phyloP scores from a whole-genome alignment of 2,113 vertebrate genomes.

The Paradisaea rubra region DNA sequence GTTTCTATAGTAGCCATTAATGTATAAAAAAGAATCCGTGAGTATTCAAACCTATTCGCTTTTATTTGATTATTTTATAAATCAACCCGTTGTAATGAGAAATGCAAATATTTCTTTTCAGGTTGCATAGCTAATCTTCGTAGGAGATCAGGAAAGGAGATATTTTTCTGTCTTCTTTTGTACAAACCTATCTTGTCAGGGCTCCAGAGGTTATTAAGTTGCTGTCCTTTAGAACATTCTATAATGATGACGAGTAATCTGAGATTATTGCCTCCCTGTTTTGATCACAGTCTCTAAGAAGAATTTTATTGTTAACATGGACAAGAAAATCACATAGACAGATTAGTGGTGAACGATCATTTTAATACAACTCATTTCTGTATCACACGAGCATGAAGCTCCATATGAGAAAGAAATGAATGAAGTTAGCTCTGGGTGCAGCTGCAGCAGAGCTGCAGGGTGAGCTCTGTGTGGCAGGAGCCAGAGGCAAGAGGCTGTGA shows the following conservation, averaged over 20 bases:
- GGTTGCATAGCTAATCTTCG: neutral
- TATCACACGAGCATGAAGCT: neutral
- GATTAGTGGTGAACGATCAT: neutral
- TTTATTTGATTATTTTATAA: neutral
- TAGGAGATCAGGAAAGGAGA: neutral
- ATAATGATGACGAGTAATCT: neutral
- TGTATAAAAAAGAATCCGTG: neutral
- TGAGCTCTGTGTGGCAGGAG: neutral
- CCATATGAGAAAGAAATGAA: neutral
- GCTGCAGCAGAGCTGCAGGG: neutral
- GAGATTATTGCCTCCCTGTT: neutral
- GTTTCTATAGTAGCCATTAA: neutral
- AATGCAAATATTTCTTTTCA: neutral
- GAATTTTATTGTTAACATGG: neutral
- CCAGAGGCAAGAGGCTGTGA: neutral
- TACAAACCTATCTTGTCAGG: neutral
- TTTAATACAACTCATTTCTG: neutral
- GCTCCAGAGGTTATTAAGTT: neutral
- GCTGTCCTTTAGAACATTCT: neutral
- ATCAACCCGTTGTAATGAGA: neutral
- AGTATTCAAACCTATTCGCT: neutral
- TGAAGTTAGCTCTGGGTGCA: neutral
- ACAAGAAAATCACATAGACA: neutral
- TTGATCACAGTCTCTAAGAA: neutral
- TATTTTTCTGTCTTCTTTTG: neutral